Base-by-base conservation (phyloP, 92 coral and sea anemone genomes). In the Parazoanthus darwini region DNA sequence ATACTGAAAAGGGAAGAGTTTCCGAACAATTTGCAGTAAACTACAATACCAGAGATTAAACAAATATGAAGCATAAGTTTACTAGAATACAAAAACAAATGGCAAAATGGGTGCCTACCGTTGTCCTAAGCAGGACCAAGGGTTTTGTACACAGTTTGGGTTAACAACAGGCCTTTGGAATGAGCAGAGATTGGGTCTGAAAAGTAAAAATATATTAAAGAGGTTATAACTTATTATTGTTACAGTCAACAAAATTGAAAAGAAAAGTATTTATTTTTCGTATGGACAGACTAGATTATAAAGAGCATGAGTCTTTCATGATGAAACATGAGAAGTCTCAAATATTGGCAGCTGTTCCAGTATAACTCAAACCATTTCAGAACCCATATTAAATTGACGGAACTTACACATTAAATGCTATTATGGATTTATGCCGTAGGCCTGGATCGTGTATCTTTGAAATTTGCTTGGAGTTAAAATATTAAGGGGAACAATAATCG, bases 151-250 rank as follows among this genome's bases (percentile, higher is more conserved):
- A 35, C 84, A 80, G 0, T 29, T 51, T 26, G 70, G 70, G 16
- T 33, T 33, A 15, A 54, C 44, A 54, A 80, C 26, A 16, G 84
- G 84, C 59, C 84, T 54, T 54, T 16, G 84, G 59, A 48, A 80
- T 18, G 84, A 51, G 36, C 84, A 80, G 37, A 80, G 14, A 36
- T 80, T 80, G 43, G 84, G 84, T 56, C 84, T 80, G 65, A 54
- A 80, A 80, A 56, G 8, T 16, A 63, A 23, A 20, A 63, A 63
- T 20, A 63, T 2, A 39, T 0, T 39, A 39, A 63, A 63, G 4
- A 63, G 70, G 3, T 63, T 23, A 20, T 20, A 4, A 63, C 22
- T 13, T 20, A 63, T 63, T 26, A 23, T 63, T 18, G 70, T 20
- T 23, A 20, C 26, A 63, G 8, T 18, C 26, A 63, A 63, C 59